Conservation (phyloP, 2,888 invertebrate genomes). For the Caenorhabditis sp. region DNA sequence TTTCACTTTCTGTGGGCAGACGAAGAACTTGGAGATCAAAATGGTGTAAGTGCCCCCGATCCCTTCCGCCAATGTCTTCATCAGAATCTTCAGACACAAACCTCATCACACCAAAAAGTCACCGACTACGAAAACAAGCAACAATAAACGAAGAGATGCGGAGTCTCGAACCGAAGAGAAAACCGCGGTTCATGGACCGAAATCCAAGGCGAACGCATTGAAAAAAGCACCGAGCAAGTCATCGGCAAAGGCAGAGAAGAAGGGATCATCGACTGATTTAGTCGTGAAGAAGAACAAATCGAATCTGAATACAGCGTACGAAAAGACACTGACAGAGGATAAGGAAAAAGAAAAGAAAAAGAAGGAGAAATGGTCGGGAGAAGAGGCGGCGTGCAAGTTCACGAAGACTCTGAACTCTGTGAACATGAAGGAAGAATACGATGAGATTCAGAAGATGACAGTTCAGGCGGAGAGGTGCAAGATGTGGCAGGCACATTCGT, state of each 20-base stretch:
- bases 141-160: conserved; percentile 27
- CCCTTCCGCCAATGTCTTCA: not conserved
- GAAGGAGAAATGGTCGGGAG: conserved; percentile 65
- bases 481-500: conserved; percentile 51
- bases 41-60: not conserved
- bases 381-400: conserved; percentile 50
- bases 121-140: conserved; percentile 35
- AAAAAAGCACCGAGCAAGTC: conserved; percentile 34
- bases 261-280: conserved; percentile 13
- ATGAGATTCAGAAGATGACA: conserved; percentile 53
- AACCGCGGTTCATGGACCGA: conserved; percentile 31
- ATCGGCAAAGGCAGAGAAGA: conserved; percentile 12
- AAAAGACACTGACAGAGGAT: conserved; percentile 29
- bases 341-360: conserved; percentile 35
- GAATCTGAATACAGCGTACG: conserved; percentile 29
- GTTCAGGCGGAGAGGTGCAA: conserved; percentile 46
- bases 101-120: conserved; percentile 34
- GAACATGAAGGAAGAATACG: conserved; percentile 53
- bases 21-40: conserved; percentile 10
- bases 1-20: not conserved
- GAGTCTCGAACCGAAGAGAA: conserved; percentile 36
- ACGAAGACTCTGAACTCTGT: conserved; percentile 17
- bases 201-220: not conserved
- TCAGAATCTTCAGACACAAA: conserved; percentile 34
- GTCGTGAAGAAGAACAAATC: conserved; percentile 22